Conservation (phyloP, 2,888 invertebrate genomes). For the Plagodis pulveraria region DNA sequence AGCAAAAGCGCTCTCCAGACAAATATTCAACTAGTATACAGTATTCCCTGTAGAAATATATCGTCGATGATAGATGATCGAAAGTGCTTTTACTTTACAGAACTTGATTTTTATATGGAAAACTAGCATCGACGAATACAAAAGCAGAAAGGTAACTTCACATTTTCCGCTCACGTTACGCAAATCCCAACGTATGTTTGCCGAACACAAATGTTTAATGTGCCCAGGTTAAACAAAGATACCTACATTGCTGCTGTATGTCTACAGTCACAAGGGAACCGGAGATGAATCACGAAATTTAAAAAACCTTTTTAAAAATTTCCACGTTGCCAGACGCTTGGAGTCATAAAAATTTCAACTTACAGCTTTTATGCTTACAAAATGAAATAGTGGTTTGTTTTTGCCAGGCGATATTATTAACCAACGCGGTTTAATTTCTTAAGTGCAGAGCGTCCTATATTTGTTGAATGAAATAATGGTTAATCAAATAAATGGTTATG, state of each 20-base stretch:
- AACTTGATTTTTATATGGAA: constrained; percentile 19
- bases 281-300: constrained; percentile 64
- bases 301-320: constrained; percentile 69
- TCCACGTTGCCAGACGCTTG: constrained; percentile 57
- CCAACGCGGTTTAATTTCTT: constrained; percentile 51
- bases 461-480: constrained; percentile 7
- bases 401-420: constrained; percentile 50
- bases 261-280: constrained; percentile 48
- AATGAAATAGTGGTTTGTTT: constrained; percentile 68
- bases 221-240: constrained; percentile 62
- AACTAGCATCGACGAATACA: constrained; percentile 29
- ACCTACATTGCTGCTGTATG: constrained; percentile 40
- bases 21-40: constrained; percentile 23
- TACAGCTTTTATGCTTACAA: constrained; percentile 63
- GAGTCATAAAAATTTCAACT: constrained; percentile 70
- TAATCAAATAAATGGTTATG: constrained; percentile 30
- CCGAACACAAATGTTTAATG: constrained; percentile 62
- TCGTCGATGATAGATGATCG: constrained; percentile 30
- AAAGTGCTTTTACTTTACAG: constrained; percentile 13
- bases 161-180: constrained; percentile 46
- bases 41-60: constrained; percentile 32
- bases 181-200: constrained; percentile 59
- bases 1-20: constrained; percentile 12
- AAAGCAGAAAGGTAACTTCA: constrained; percentile 34
- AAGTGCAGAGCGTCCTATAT: constrained; percentile 37